Base-by-base conservation (phyloP, 2,113 vertebrate genomes). In the Gymnarchus niloticus region DNA sequence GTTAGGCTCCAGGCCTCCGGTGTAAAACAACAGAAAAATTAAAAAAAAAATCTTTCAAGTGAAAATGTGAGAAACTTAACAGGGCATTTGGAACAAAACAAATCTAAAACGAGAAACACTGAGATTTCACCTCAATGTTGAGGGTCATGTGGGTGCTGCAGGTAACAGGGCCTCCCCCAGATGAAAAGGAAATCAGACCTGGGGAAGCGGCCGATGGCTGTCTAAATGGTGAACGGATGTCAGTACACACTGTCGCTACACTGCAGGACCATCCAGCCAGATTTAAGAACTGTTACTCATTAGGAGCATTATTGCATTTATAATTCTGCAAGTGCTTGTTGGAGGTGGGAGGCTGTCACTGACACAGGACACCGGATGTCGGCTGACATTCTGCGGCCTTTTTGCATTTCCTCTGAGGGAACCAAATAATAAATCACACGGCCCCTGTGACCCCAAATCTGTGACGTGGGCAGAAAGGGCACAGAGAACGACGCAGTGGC, bases 301-400 rank as follows among this genome's bases (percentile, higher is more conserved):
- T 86, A 76, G 46, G 59, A 51, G 54, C 59, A 82, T 82, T 88
- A 87, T 88, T 90, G 85, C 83, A 83, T 88, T 91, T 87, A 89
- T 90, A 88, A 90, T 89, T 90, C 85, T 88, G 56, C 78, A n/a
- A 19, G 87, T 77, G 51, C 81, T 76, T 54, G 54, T 82, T 73
- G 28, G 51, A 88, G 81, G 83, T 49, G 37, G 81, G 23, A 88
- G n/a, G 54, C 85, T 90, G 92, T 95, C 93, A 94, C 89, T 94
- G 92, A 92, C 90, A 89, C 90, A 65, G 85, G 90, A 90, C 91
- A 88, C 83, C 84, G 86, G 88, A 90, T 89, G 93, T 89, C 90
- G 77, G 83, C 85, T 93, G 93, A 93, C 92, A 93, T 92, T 91
- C 87, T 86, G 80, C 92, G 92, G 88, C 91, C 92, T 95, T 95